Evolutionary conservation across 2,888 invertebrate species (phyloP).

Genomic region (Scelioninae gen. 1): DNA sequence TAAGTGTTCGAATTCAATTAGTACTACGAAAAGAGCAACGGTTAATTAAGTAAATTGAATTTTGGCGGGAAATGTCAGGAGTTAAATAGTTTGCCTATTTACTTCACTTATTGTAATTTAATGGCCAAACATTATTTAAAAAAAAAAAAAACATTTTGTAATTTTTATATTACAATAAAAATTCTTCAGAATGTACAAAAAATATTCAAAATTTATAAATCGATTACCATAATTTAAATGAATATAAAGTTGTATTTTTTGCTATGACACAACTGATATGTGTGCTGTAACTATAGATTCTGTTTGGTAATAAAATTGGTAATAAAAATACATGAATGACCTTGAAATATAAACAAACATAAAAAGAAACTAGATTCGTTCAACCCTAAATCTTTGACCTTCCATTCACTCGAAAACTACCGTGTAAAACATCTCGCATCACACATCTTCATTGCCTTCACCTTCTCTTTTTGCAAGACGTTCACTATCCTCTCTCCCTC

Average conservation of each 20-base stretch:
- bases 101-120: not conserved
- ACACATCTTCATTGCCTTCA: constrained; percentile 40
- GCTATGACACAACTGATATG: not conserved
- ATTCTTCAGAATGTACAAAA: too few relatives aligned
- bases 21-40: not conserved
- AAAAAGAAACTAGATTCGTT: constrained; percentile 15
- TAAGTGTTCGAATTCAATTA: constrained; percentile 27
- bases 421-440: constrained; percentile 19
- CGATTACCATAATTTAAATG: too few relatives aligned
- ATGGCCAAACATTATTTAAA: too few relatives aligned
- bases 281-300: not conserved
- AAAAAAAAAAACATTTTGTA: too few relatives aligned
- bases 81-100: constrained; percentile 1
- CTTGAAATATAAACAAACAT: constrained; percentile 9
- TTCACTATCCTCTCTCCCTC: constrained; percentile 3
- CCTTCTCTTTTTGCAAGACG: constrained; percentile 33
- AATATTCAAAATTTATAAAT: too few relatives aligned
- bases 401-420: constrained; percentile 24
- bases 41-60: constrained; percentile 14
- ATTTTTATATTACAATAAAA: too few relatives aligned
- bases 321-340: not conserved
- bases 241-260: too few relatives aligned
- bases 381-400: constrained; percentile 42
- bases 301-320: not conserved
- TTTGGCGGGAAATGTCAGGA: constrained; percentile 13